Conservation (phyloP, 2,888 invertebrate species). For the Teleiodes luculella region DNA sequence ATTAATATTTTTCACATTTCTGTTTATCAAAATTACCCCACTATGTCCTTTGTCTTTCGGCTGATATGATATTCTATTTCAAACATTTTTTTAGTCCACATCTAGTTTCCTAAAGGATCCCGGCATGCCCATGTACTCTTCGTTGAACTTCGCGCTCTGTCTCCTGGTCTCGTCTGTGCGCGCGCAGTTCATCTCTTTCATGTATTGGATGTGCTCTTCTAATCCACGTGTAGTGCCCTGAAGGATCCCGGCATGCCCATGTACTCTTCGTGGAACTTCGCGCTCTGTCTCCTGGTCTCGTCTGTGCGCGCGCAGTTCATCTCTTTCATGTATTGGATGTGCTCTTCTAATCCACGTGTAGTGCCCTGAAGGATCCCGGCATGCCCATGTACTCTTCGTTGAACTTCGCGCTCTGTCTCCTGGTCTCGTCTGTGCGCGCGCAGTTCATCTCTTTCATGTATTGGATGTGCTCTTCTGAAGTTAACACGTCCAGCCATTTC, state of each 20-base stretch:
- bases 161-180: conserved; percentile 60
- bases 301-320: no score
- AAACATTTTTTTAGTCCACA: conserved; percentile 24
- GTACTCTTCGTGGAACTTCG: no score
- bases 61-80: no score
- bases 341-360: conserved; percentile 39
- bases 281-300: no score
- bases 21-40: no score
- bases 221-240: no score
- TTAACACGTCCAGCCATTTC: conserved; percentile 23
- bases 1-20: no score
- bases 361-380: conserved; percentile 49
- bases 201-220: no score
- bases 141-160: conserved; percentile 43
- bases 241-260: no score
- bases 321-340: not conserved
- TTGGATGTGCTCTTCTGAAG: conserved; percentile 31
- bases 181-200: no score
- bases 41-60: no score
- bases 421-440: conserved; percentile 40
- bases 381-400: conserved; percentile 48
- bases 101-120: conserved; percentile 56
- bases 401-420: conserved; percentile 35
- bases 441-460: conserved; percentile 34
- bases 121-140: conserved; percentile 48